Base-by-base conservation (phyloP, 2,113 vertebrate species). In the Silurus meridionalis region DNA sequence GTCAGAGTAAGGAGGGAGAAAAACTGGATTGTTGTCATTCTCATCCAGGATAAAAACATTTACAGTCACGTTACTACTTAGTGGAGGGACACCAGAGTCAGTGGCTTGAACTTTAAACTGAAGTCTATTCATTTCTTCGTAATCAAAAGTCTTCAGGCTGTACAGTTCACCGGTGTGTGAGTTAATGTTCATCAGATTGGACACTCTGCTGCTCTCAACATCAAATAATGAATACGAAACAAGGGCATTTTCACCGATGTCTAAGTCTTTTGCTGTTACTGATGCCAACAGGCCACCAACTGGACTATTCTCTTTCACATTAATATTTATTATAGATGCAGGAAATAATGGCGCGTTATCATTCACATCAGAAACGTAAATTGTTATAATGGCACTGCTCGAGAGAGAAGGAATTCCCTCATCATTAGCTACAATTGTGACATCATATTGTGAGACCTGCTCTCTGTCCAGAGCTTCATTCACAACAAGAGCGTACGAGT, bases 321-420 rank as follows among this genome's bases (percentile, higher is more conserved):
- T 95, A 58, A 95, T 87, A 69, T 95, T 90, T 0, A 94, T 92
- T 0, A 90, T 23, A 0, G 84, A 66, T 37, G 92, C 91, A 66
- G 86, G 23, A 82, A 96, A 97, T 28, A 87, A 89, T 3, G 96
- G 96, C 0, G 94, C 83, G 50, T 96, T 97, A 86, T 97, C 96
- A 15, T 97, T 97, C 83, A 96, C 94, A 0, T 96, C 96, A 66
- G 94, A 94, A 83, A 96, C 87, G 11, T 92, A 91, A 75, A 96
- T 91, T 15, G 85, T 8, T 55, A 95, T 79, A 0, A 89, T 90
- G 86, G 86, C 91, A 84, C 78, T 88, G 61, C 92, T 91, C 21
- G 92, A 94, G 21, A 96, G 91, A 15, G 93, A 85, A 48, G 95
- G 94, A 8, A 89, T 93, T 8, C 95, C 96, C 75, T 93, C 92